Conservation (phyloP, 2,113 vertebrate genomes). For the Manacus vitellinus region DNA sequence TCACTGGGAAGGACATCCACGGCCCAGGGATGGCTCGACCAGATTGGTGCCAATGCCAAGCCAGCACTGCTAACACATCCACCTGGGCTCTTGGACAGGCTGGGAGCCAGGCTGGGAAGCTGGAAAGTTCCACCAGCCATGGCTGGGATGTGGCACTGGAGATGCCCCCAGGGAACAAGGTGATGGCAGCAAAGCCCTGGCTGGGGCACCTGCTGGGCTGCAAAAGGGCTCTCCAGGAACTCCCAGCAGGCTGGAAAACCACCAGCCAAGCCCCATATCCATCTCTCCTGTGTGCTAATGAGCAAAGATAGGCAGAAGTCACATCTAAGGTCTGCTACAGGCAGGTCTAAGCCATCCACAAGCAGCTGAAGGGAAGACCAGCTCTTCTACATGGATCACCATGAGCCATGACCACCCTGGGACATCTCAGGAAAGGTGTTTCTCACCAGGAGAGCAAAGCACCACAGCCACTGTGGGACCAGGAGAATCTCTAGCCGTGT, state of each 20-base stretch:
- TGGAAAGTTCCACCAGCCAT: background rate
- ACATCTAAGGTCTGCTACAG: background rate
- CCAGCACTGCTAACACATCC: background rate
- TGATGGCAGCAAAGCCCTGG: background rate
- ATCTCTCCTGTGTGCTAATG: background rate
- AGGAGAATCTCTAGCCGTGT: background rate
- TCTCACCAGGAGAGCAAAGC: background rate
- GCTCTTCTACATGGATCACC: background rate
- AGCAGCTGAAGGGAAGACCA: background rate
- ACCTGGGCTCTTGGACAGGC: background rate
- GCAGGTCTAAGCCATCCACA: background rate
- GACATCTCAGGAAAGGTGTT: background rate
- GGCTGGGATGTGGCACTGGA: accelerated
- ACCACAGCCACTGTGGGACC: background rate
- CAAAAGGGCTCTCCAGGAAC: background rate
- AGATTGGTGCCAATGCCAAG: background rate
- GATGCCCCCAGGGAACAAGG: background rate
- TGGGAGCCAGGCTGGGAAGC: background rate
- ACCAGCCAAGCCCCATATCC: background rate
- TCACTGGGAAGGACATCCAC: background rate
- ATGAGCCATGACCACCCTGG: background rate
- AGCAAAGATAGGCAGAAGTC: background rate
- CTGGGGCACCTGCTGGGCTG: background rate
- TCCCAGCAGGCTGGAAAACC: background rate
- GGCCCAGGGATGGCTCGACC: background rate